Percentiles rank a stretch among this genome's conserved stretches.
These are phyloP conservation scores for Synanthedon tipuliformis DNA, from an alignment of 2,888 invertebrate genomes.

Conservation along the genomic window DNA sequence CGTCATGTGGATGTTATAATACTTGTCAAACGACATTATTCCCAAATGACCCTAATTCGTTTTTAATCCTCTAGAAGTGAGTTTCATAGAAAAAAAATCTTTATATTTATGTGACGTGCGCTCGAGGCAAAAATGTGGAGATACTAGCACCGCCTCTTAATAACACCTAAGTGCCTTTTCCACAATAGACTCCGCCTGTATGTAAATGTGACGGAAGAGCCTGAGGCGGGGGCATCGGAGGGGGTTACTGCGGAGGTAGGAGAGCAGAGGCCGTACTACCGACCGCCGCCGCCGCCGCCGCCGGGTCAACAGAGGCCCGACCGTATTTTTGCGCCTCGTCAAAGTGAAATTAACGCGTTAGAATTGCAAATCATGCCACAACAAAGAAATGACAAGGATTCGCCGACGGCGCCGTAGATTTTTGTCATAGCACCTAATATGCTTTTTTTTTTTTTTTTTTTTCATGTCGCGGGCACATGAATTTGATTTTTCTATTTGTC, in stretches of 20 bases:
- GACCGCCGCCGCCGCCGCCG: conserved; percentile 3
- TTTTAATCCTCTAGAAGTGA: too few species aligned
- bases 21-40: too few species aligned
- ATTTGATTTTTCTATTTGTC: conserved; percentile 34
- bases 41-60: too few species aligned
- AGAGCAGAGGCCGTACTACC: conserved; percentile 4
- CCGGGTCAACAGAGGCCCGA: conserved; percentile 23
- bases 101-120: neutral
- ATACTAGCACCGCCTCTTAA: conserved; percentile 34
- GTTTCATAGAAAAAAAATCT: neutral
- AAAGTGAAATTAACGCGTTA: conserved; percentile 66
- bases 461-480: conserved; percentile 33
- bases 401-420: conserved; percentile 46
- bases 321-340: conserved; percentile 62
- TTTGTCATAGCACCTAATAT: conserved; percentile 58
- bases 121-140: conserved; percentile 12
- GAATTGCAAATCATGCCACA: conserved; percentile 64
- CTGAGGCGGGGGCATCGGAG: conserved; percentile 23
- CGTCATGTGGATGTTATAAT: too few species aligned
- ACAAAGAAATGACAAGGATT: conserved; percentile 59
- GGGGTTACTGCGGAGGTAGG: conserved; percentile 11
- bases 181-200: conserved; percentile 56
- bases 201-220: conserved; percentile 55
- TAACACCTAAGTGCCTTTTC: conserved; percentile 35
- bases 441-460: conserved; percentile 34